These are phyloP conservation scores for Rhabdophis nuchalis DNA, from an alignment of 2,797 vertebrate species.

Conservation along the genomic window DNA sequence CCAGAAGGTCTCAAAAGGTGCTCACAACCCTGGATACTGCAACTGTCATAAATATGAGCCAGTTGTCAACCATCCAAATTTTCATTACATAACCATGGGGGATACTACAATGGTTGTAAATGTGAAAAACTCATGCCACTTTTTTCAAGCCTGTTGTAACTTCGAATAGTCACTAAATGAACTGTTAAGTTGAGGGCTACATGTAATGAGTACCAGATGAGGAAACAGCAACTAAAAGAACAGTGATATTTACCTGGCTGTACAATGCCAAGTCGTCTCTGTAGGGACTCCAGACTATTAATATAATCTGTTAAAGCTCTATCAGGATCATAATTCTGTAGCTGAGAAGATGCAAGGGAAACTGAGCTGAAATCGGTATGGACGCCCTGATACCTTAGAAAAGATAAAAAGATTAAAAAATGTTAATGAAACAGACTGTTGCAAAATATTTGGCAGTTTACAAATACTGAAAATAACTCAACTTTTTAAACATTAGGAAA, in stretches of 20 bases:
- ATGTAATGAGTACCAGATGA: neutral
- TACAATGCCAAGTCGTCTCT: conserved; percentile 87
- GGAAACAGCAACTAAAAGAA: accelerated
- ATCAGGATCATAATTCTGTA: conserved; percentile 95
- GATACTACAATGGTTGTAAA: neutral
- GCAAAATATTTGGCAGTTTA: neutral
- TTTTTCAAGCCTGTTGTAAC: neutral
- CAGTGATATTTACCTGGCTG: conserved; percentile 79
- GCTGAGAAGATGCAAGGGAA: conserved; percentile 82
- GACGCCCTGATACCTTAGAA: conserved; percentile 74
- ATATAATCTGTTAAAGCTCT: conserved; percentile 94
- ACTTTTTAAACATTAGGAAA: neutral
- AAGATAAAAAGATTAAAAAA: neutral
- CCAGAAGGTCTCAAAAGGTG: neutral
- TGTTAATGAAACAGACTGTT: neutral
- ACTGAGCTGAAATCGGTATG: conserved; percentile 72
- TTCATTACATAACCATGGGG: neutral
- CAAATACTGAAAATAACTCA: neutral
- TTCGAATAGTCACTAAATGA: neutral
- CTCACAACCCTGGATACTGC: neutral
- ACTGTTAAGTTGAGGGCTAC: neutral
- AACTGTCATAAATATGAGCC: neutral
- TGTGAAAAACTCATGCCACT: neutral
- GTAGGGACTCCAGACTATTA: conserved; percentile 88
- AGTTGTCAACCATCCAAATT: neutral